Conservation (phyloP, 2,888 invertebrate genomes). For the Pocota personata region DNA sequence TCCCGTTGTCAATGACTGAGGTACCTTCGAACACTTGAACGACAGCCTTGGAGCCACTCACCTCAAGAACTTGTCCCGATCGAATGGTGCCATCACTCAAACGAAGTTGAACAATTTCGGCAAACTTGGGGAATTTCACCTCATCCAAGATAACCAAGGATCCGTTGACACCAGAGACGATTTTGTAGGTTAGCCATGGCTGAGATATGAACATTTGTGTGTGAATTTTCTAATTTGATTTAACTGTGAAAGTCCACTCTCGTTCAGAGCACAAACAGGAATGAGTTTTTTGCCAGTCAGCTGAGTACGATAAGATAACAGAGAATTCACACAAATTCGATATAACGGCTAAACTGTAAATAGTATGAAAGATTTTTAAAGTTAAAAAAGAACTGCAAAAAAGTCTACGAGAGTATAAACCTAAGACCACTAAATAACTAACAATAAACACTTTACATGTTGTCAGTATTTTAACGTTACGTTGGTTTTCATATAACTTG, state of each 20-base stretch:
- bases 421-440: too few species aligned
- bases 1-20: constrained; percentile 99
- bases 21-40: constrained; percentile 99
- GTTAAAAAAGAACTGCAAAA: too few species aligned
- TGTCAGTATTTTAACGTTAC: too few species aligned
- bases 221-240: constrained; percentile 71
- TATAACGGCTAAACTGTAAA: too few species aligned
- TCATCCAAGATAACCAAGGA: constrained; percentile 99
- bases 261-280: constrained; percentile 57
- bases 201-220: constrained; percentile 90
- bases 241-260: constrained; percentile 53
- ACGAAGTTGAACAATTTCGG: constrained; percentile 98
- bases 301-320: constrained; percentile 75
- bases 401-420: too few species aligned
- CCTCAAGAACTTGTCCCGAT: constrained; percentile 98
- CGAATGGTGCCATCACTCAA: constrained; percentile 97
- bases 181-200: constrained; percentile 98
- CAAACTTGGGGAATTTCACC: constrained; percentile 99
- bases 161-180: constrained; percentile 99
- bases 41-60: constrained; percentile 99
- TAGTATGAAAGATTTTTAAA: too few species aligned
- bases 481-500: too few species aligned
- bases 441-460: too few species aligned
- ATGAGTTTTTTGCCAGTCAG: constrained; percentile 75
- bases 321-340: too few species aligned